phyloP scores from a whole-genome alignment of 2,797 vertebrate genomes.

The Hippopotamyrus pictus region DNA sequence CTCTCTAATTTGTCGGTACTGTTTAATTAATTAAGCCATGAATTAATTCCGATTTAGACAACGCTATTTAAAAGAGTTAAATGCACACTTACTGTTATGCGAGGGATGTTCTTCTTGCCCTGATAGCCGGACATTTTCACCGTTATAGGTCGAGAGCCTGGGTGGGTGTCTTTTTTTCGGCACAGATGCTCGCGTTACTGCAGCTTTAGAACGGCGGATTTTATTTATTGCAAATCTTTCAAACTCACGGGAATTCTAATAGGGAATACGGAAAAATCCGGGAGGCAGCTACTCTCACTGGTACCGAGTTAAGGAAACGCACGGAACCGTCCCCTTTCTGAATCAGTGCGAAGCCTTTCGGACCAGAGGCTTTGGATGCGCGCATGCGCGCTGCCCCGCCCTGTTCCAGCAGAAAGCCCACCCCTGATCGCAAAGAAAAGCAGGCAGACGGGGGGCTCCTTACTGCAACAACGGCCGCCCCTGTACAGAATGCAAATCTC shows the following conservation, averaged over 20 bases:
- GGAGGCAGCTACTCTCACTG: not conserved
- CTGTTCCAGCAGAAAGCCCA: constrained; percentile 58
- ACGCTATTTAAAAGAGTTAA: not conserved
- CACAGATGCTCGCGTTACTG: constrained; percentile 41
- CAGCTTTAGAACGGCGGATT: constrained; percentile 19
- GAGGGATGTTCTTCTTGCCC: constrained; percentile 98
- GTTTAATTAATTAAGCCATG: not conserved
- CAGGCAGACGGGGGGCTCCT: not conserved
- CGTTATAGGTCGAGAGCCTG: constrained; percentile 28
- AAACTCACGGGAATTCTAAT: not conserved
- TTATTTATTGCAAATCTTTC: not conserved
- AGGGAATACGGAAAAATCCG: not conserved
- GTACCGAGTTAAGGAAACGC: not conserved
- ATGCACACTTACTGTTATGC: constrained; percentile 85
- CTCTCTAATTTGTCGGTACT: not conserved
- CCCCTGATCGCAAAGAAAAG: constrained; percentile 20
- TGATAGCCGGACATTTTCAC: constrained; percentile 88
- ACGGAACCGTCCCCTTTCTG: not conserved
- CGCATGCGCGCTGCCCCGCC: constrained; percentile 85
- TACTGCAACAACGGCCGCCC: not conserved
- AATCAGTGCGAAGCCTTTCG: constrained; percentile 55
- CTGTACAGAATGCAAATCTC: not conserved
- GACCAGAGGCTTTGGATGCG: constrained; percentile 48
- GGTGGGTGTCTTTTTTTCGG: constrained; percentile 34
- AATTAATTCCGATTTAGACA: not conserved